These are phyloP conservation scores for Drosophila tsacasi DNA, from an alignment of 1,140 invertebrate species.

Conservation along the genomic window DNA sequence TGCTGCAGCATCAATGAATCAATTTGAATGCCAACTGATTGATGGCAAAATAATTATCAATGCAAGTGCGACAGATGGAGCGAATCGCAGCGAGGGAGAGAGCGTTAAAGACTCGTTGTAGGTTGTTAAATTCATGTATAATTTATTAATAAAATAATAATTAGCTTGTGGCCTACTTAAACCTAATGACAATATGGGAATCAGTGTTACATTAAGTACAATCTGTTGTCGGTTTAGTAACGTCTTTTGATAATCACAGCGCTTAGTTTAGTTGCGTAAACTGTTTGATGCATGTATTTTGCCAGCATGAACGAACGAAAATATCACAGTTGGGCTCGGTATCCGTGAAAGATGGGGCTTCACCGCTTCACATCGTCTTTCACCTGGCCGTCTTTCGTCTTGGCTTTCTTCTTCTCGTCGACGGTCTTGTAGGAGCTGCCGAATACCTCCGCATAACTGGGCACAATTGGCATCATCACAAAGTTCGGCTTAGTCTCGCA, in stretches of 20 bases:
- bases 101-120: slow-evolving; percentile 1
- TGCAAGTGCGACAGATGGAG: slow-evolving; percentile 21
- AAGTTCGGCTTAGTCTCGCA: slow-evolving; percentile 66
- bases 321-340: slow-evolving; percentile 61
- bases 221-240: slow-evolving; percentile 42
- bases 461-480: slow-evolving; percentile 64
- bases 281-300: slow-evolving; percentile 27
- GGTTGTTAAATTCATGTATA: slow-evolving; percentile 50
- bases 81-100: neutral
- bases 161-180: slow-evolving; percentile 64
- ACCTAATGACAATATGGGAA: slow-evolving; percentile 53
- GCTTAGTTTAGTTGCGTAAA: slow-evolving; percentile 58
- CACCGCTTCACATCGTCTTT: slow-evolving; percentile 58
- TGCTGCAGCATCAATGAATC: slow-evolving; percentile 45
- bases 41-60: slow-evolving; percentile 55
- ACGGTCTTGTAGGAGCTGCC: slow-evolving; percentile 61
- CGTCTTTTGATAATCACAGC: slow-evolving; percentile 71
- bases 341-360: slow-evolving; percentile 25
- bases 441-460: slow-evolving; percentile 74
- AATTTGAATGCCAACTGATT: slow-evolving; percentile 62
- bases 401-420: slow-evolving; percentile 71
- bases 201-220: slow-evolving; percentile 41
- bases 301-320: slow-evolving; percentile 45
- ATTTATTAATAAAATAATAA: slow-evolving; percentile 66
- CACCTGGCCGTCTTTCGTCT: slow-evolving; percentile 36